These are phyloP conservation scores for Erannis defoliaria DNA, from an alignment of 2,888 invertebrate species.

Conservation along the genomic window DNA sequence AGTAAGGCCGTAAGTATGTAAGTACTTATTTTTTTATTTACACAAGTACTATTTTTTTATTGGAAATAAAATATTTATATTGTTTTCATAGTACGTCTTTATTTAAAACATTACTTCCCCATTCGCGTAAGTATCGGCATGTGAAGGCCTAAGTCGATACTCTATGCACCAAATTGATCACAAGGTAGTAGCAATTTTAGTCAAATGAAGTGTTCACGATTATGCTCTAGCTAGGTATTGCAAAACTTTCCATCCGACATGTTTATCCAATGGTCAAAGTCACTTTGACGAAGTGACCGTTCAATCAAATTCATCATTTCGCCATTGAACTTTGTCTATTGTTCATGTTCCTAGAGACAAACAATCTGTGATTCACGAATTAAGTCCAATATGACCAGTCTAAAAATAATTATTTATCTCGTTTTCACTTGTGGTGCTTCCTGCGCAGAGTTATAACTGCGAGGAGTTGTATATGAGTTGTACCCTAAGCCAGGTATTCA, in stretches of 20 bases:
- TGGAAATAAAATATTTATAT: conserved; percentile 35
- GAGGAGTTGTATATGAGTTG: too few relatives aligned
- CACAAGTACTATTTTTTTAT: conserved; percentile 6
- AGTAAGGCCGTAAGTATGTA: too few relatives aligned
- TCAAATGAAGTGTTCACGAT: neutral
- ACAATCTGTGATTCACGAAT: neutral
- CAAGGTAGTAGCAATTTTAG: neutral
- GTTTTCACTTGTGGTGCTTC: too few relatives aligned
- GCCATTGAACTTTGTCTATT: conserved; percentile 27
- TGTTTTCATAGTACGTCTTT: neutral
- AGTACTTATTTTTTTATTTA: neutral
- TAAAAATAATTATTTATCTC: too few relatives aligned
- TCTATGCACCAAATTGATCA: neutral
- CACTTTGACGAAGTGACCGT: conserved; percentile 23
- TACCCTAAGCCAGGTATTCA: too few relatives aligned
- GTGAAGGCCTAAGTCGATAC: neutral
- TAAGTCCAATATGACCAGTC: too few relatives aligned
- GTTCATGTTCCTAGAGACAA: neutral
- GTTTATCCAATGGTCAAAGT: conserved; percentile 23
- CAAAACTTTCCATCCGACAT: neutral
- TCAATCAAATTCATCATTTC: conserved; percentile 15
- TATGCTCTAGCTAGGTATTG: neutral
- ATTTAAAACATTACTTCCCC: neutral
- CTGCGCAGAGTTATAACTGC: too few relatives aligned
- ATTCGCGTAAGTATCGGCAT: neutral